Evolutionary conservation across 2,888 invertebrate species (phyloP).

Genomic region (Noctua comes): DNA sequence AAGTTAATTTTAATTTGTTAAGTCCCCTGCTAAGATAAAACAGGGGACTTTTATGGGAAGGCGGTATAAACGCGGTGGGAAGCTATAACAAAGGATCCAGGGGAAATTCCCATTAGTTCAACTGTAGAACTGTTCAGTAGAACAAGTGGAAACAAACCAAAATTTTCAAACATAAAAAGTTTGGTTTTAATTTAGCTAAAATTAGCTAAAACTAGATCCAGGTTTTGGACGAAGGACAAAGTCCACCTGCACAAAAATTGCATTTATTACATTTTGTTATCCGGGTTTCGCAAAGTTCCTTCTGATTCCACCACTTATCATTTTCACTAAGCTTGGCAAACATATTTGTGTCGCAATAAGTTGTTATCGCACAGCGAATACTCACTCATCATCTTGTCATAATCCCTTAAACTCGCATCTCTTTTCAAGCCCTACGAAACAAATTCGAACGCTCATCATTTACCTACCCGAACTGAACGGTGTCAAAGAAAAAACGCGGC

Average conservation of each 20-base stretch:
- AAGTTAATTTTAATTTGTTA: neutral
- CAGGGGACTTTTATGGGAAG: too few species aligned
- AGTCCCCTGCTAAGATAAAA: neutral
- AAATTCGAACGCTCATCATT: slow-evolving; percentile 15
- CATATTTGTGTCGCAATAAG: neutral
- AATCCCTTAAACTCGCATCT: slow-evolving; percentile 7
- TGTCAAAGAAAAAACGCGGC: neutral
- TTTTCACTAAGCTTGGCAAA: neutral
- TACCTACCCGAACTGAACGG: neutral
- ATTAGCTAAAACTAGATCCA: too few species aligned
- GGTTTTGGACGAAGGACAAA: too few species aligned
- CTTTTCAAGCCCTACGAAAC: neutral
- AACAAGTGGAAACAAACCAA: too few species aligned
- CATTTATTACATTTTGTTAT: too few species aligned
- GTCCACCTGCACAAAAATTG: too few species aligned
- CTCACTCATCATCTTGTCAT: slow-evolving; percentile 13
- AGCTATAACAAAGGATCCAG: too few species aligned
- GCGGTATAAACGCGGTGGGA: too few species aligned
- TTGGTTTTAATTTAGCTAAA: too few species aligned
- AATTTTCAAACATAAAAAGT: too few species aligned
- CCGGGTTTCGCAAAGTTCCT: neutral
- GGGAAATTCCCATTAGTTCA: too few species aligned
- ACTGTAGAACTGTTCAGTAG: too few species aligned
- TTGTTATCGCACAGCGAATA: neutral
- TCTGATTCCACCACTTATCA: neutral